Evolutionary conservation across 2,113 vertebrate species (phyloP).

Genomic region (Lipophrys pholis): DNA sequence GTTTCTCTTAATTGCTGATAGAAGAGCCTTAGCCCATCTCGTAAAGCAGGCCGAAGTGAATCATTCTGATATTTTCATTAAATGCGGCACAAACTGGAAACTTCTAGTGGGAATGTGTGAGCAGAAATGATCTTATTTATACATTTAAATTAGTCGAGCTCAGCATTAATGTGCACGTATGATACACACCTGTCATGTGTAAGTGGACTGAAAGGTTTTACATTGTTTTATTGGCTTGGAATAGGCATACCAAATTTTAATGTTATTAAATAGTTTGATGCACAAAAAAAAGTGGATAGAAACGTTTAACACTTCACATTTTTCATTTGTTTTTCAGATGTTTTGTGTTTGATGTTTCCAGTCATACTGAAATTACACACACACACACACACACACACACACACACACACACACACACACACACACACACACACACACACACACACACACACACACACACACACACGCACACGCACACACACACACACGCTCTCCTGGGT

Average conservation of each 20-base stretch:
- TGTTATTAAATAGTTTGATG: too few species aligned
- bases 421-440: too few species aligned
- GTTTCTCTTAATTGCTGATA: constrained; percentile 32
- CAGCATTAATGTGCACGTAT: background rate
- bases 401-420: too few species aligned
- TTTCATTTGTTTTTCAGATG: too few species aligned
- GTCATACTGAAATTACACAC: too few species aligned
- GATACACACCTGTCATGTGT: too few species aligned
- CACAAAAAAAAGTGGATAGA: too few species aligned
- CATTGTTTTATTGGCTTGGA: background rate
- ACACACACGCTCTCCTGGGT: constrained; percentile 25
- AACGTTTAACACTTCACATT: too few species aligned
- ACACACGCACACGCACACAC: background rate
- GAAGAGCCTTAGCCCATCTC: constrained; percentile 28
- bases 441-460: too few species aligned
- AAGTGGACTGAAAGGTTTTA: background rate
- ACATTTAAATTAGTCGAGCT: background rate
- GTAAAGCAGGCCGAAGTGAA: background rate
- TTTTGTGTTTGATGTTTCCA: too few species aligned
- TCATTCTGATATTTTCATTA: constrained; percentile 28
- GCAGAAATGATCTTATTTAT: background rate
- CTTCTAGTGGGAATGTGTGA: background rate
- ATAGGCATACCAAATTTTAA: too few species aligned
- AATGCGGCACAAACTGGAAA: constrained; percentile 10
- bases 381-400: too few species aligned